Conservation (phyloP, 2,797 vertebrate species). For the Phoeniculus purpureus region DNA sequence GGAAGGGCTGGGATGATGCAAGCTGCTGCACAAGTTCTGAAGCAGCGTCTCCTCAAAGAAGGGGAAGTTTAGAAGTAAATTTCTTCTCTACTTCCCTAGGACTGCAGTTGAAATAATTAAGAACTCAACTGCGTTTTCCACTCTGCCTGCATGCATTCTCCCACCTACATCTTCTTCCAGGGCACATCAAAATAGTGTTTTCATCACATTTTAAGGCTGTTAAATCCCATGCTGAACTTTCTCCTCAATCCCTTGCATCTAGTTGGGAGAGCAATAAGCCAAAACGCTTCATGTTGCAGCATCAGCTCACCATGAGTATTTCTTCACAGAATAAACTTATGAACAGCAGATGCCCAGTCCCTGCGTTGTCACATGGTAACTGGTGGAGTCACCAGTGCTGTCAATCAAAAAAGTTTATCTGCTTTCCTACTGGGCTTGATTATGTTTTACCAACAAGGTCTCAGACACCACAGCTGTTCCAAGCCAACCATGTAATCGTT, state of each 20-base stretch:
- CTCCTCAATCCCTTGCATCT: not conserved
- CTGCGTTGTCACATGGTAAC: not conserved
- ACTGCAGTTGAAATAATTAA: conserved; percentile 19
- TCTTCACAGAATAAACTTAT: not conserved
- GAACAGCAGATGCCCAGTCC: not conserved
- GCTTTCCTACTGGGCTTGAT: not conserved
- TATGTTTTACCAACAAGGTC: not conserved
- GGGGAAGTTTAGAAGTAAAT: not conserved
- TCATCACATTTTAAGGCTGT: not conserved
- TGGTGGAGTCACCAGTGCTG: not conserved
- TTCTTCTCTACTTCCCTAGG: not conserved
- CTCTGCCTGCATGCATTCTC: not conserved
- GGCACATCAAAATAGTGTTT: not conserved
- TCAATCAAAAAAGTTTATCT: not conserved
- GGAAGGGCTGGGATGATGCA: not conserved
- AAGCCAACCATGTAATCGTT: not conserved
- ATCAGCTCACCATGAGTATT: not conserved
- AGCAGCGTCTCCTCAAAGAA: not conserved
- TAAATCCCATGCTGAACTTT: not conserved
- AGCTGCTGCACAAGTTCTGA: not conserved
- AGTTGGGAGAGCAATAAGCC: not conserved
- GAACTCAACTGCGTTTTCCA: not conserved
- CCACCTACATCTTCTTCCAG: not conserved
- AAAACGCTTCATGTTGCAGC: not conserved
- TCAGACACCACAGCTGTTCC: not conserved